Conservation (phyloP, 1,140 invertebrate genomes). For the Drosophila erecta region DNA sequence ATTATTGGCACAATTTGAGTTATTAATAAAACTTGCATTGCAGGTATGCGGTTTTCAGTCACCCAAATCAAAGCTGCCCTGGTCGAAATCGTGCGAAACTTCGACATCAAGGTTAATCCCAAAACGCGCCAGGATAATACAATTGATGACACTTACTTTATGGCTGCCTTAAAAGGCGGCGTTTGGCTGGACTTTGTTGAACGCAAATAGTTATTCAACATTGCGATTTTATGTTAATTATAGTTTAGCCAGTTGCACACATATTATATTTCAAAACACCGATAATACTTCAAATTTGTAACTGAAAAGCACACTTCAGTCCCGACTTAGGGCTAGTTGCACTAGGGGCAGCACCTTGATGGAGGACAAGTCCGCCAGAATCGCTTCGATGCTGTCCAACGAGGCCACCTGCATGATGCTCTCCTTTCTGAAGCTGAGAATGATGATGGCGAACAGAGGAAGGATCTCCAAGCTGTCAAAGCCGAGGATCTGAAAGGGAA, state of each 20-base stretch:
- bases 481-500: constrained; percentile 88
- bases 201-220: neutral
- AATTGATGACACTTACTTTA: constrained; percentile 61
- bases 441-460: constrained; percentile 93
- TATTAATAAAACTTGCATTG: neutral
- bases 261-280: neutral
- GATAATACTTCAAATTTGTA: constrained; percentile 53
- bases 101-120: constrained; percentile 58
- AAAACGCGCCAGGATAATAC: constrained; percentile 54
- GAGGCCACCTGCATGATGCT: constrained; percentile 96
- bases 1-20: neutral
- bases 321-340: constrained; percentile 87
- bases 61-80: constrained; percentile 69
- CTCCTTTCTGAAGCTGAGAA: constrained; percentile 96
- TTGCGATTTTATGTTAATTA: neutral
- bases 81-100: constrained; percentile 58
- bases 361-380: constrained; percentile 95
- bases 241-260: neutral
- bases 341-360: constrained; percentile 94
- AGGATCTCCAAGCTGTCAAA: constrained; percentile 96
- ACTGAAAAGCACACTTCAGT: constrained; percentile 34
- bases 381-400: constrained; percentile 93
- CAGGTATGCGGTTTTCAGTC: constrained; percentile 67
- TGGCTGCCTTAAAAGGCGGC: constrained; percentile 57
- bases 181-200: constrained; percentile 62